Conservation (phyloP, 2,888 invertebrate species). For the Pristionchus fissidentatus region DNA sequence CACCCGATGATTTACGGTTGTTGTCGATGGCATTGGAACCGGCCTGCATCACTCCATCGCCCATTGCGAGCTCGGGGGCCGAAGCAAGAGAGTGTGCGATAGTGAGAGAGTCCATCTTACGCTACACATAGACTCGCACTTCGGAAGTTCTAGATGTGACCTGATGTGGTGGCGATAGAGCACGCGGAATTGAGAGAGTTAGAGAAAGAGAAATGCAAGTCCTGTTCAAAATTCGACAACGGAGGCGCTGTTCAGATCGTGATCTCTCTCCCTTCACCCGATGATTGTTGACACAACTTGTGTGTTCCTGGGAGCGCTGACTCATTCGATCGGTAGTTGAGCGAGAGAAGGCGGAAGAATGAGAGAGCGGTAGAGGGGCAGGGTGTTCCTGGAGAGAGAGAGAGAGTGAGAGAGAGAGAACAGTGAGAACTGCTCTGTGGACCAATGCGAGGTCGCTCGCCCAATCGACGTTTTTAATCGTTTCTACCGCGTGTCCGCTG, state of each 20-base stretch:
- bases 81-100: too few relatives aligned
- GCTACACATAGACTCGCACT: too few relatives aligned
- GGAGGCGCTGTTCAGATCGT: background rate
- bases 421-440: background rate
- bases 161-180: background rate
- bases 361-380: background rate
- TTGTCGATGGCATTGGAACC: too few relatives aligned
- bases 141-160: too few relatives aligned
- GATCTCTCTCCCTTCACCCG: background rate
- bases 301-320: background rate
- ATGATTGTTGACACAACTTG: background rate
- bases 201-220: background rate
- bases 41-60: too few relatives aligned
- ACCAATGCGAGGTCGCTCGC: constrained; percentile 28
- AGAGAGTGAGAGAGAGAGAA: background rate
- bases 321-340: constrained; percentile 3
- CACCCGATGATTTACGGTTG: constrained; percentile 41
- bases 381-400: constrained; percentile 3
- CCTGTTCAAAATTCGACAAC: background rate
- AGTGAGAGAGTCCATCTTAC: too few relatives aligned
- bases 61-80: too few relatives aligned
- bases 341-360: background rate
- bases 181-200: background rate
- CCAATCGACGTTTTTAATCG: constrained; percentile 9
- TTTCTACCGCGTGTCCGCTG: background rate